phyloP scores from a whole-genome alignment of 1,140 invertebrate species.

The Drosophila seguyi region DNA sequence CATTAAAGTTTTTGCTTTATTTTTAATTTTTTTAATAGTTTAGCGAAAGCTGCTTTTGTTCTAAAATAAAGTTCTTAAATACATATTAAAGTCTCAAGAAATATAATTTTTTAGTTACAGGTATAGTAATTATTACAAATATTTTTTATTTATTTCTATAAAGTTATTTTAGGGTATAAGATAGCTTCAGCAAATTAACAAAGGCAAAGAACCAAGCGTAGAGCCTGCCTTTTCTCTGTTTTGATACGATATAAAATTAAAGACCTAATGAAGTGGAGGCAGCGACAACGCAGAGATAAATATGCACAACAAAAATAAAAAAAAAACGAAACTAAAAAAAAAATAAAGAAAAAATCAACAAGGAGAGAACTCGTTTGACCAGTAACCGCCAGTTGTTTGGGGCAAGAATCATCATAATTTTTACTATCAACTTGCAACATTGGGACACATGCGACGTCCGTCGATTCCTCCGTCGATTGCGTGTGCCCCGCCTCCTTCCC shows the following conservation, averaged over 20 bases:
- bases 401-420: conserved; percentile 83
- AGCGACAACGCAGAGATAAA: conserved; percentile 80
- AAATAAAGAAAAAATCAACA: conserved; percentile 35
- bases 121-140: too few relatives aligned
- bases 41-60: rapidly evolving
- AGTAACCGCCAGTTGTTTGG: conserved; percentile 67
- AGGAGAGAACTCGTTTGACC: conserved; percentile 75
- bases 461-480: conserved; percentile 63
- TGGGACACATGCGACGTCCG: conserved; percentile 68
- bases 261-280: conserved; percentile 81
- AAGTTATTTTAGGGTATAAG: conserved; percentile 4
- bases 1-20: rapidly evolving
- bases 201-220: neutral
- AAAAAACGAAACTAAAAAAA: conserved; percentile 13
- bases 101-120: too few relatives aligned
- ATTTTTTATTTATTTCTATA: neutral
- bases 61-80: neutral
- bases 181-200: neutral
- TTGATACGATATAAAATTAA: conserved; percentile 83
- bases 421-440: conserved; percentile 83
- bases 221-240: conserved; percentile 67
- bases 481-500: conserved; percentile 47
- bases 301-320: conserved; percentile 62
- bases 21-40: neutral
- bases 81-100: too few relatives aligned